Base-by-base conservation (phyloP, 2,888 invertebrate species). In the Ceriagrion tenellum region DNA sequence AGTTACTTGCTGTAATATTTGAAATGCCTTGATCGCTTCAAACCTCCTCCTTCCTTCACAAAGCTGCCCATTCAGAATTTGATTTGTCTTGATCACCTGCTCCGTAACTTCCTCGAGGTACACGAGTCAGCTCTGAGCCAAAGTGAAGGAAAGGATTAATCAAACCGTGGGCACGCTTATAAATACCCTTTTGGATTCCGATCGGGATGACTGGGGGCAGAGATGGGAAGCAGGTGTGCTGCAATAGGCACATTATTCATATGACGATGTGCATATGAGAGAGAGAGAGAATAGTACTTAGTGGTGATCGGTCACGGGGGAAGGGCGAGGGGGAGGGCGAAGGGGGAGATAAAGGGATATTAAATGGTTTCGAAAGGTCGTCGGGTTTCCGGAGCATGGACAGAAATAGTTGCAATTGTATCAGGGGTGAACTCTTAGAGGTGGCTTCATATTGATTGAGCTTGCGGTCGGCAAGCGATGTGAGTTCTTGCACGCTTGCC, bases 1-100 rank as follows among this genome's bases (percentile, higher is more conserved):
- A 8, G 47, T 47, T 4, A 47, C 47, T 8, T 47, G 2, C 47
- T 47, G 4, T 47, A 4, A 8, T 8, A 47, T 4, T 47, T 47
- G 2, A 47, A 47, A 47, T 47, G 4, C 23, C 18, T 59, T 20
- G 59, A 59, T 18, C 59, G 18, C 59, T 59, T 23, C 59, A 59
- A 59, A 23, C 59, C 69, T 26, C n/a, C 18, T 10, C n/a, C 69
- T 13, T 69, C 69, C 69, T n/a, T 23, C 69, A 10, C 59, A 16
- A 59, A 20, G 20, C n/a, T 69, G 26, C 69, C 69, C n/a, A 69
- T 69, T 10, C 81, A 69, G 30, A 81, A 35, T 35, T 81, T 81
- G 81, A 81, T 81, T 81, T 81, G 81, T 81, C 35, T 81, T n/a
- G 16, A 35, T 81, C 81, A 81, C 30, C 81, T 81, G 81, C 13